Percentiles rank a stretch among this genome's conserved stretches.
phyloP scores from a whole-genome alignment of 2,797 vertebrate species.

The Prionace glauca region DNA sequence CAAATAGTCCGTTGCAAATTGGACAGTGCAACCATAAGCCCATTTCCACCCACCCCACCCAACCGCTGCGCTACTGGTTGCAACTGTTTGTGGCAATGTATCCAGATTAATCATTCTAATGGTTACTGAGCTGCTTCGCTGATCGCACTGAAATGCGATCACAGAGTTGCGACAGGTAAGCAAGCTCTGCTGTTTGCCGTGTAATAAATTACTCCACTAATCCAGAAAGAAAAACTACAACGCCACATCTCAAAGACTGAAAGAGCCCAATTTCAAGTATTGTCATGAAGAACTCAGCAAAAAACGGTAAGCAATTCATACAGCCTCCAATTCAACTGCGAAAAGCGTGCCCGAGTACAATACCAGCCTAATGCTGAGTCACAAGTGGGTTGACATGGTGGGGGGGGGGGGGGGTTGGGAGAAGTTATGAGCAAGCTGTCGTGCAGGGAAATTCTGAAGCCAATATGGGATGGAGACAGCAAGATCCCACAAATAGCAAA shows the following conservation, averaged over 20 bases:
- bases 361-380: not conserved
- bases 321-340: not conserved
- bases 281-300: not conserved
- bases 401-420: too few relatives aligned
- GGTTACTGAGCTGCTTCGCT: slow-evolving; percentile 41
- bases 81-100: slow-evolving; percentile 44
- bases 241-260: not conserved
- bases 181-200: not conserved
- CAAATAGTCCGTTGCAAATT: not conserved
- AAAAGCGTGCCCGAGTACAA: not conserved
- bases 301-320: not conserved
- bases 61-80: slow-evolving; percentile 43
- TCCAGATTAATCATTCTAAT: slow-evolving; percentile 48
- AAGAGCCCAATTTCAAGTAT: not conserved
- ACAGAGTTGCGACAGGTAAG: not conserved
- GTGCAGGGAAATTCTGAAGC: too few relatives aligned
- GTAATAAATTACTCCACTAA: not conserved
- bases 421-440: too few relatives aligned
- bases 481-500: too few relatives aligned
- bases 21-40: not conserved
- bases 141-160: not conserved
- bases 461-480: too few relatives aligned
- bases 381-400: not conserved
- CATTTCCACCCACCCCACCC: not conserved
- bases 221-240: not conserved